Evolutionary conservation across 1,140 invertebrate genomes (phyloP), one percentile per base, ranked within the genome.

Genomic region (Bombus pascuorum): DNA sequence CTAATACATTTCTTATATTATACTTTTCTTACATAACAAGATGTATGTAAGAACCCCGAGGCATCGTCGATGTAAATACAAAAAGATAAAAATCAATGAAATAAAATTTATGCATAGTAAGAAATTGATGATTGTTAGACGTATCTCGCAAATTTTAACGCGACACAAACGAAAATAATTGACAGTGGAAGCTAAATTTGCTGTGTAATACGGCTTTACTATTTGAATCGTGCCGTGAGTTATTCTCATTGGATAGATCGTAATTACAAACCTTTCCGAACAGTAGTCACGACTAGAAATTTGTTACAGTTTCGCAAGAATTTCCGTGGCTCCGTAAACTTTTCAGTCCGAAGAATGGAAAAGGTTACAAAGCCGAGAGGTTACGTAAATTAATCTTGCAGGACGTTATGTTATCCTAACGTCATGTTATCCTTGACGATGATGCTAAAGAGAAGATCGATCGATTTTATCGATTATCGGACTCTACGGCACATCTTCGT

Each of bases 381-480:
- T 90, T 82, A 87, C 57, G 75, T 77, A 85, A 89, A 81, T 47
- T n/a, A 77, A 85, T 66, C 81, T 42, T 59, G 2, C 70, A 87
- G 82, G 85, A 72, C 85, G 79, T 89, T 90, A 85, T 32, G 32
- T 32, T 32, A 32, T 32, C 32, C 32, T 32, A 32, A 32, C 9
- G n/a, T 4, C 44, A 2, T 62, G 22, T 70, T 79, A 85, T 89
- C 88, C 85, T 87, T 80, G 71, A 85, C 71, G 82, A 70, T 9
- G 22, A 22, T 57, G 53, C 79, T 77, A 18, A 81, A 81, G 74
- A 39, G 53, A 75, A 39, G 65, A 79, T 62, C 44, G 34, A 84
- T 84, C 39, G 82, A 79, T 81, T 82, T 77, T 81, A 87, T 89
- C 57, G 76, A 59, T 87, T 62, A 62, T 28, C 53, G 53, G 59